Evolutionary conservation across 2,113 vertebrate species (phyloP), one percentile per base, ranked within the genome.

Genomic region (Seriola dumerili): DNA sequence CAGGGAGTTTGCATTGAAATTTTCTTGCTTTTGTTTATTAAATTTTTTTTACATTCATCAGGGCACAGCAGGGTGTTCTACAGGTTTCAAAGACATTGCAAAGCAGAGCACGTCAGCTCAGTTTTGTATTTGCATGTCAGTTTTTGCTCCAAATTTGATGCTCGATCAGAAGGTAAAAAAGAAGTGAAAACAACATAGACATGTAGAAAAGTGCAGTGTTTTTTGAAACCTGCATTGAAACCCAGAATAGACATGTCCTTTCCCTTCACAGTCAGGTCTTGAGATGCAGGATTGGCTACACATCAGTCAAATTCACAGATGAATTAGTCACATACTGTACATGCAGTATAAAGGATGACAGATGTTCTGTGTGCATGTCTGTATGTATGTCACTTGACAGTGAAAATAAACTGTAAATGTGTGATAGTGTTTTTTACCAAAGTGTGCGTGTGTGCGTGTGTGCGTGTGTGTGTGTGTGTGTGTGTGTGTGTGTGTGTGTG

Each of bases 401-500:
- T 59, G 25, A 64, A 73, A 80, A 59, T 21, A 29, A 32, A n/a
- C 38, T 69, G 55, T 17, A 61, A 82, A 32, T 32, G 46, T 75
- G 13, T 71, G 65, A 61, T 19, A 32, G 11, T 54, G 21, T 58
- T 55, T 42, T 48, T 38, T 44, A 32, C 40, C 32, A 34, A 11
- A 29, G 34, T 25, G n/a, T n/a, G n/a, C n/a, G n/a, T n/a, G n/a
- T n/a, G n/a, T n/a, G n/a, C n/a, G n/a, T n/a, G n/a, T n/a, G n/a
- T n/a, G n/a, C n/a, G n/a, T n/a, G n/a, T n/a, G n/a, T n/a, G n/a
- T n/a, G n/a, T n/a, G n/a, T n/a, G n/a, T n/a, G n/a, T n/a, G n/a
- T n/a, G n/a, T n/a, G n/a, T n/a, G n/a, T n/a, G n/a, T n/a, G n/a
- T n/a, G n/a, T n/a, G n/a, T n/a, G n/a, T n/a, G n/a, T n/a, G n/a